Evolutionary conservation across 2,888 invertebrate species (phyloP).

Genomic region (Uropetala carovei): DNA sequence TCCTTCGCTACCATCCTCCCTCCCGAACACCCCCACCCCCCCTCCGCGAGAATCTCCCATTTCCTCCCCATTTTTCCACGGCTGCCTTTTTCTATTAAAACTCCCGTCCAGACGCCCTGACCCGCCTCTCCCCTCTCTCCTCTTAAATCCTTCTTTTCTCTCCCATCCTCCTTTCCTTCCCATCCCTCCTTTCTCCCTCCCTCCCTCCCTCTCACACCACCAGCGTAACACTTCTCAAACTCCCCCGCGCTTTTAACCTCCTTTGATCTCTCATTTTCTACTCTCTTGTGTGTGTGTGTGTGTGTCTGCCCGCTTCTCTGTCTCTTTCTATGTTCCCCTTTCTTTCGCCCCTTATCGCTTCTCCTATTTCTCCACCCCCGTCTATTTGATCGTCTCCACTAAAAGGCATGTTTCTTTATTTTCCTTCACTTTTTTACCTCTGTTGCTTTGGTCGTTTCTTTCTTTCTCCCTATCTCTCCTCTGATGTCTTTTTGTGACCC

Average conservation of each 20-base stretch:
- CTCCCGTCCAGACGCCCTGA: background rate
- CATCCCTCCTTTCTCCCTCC: background rate
- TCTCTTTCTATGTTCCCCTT: background rate
- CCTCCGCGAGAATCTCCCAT: background rate
- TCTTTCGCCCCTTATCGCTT: background rate
- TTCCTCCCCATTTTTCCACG: background rate
- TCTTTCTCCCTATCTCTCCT: background rate
- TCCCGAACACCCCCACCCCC: too few species aligned
- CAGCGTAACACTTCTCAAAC: slow-evolving; percentile 44
- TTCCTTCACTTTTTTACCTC: background rate
- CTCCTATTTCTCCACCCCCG: background rate
- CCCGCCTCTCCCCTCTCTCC: background rate
- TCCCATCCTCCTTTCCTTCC: background rate
- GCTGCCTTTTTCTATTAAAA: slow-evolving; percentile 43
- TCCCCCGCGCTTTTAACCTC: slow-evolving; percentile 33
- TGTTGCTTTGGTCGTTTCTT: background rate
- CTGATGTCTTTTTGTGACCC: background rate
- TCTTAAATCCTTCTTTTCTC: background rate
- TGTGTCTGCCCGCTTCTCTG: background rate
- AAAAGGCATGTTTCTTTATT: background rate
- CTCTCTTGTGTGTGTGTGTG: slow-evolving; percentile 19
- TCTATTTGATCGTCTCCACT: background rate
- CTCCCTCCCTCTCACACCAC: background rate
- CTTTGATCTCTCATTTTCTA: slow-evolving; percentile 58
- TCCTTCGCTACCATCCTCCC: background rate